Evolutionary conservation across 1,140 invertebrate species (phyloP), one percentile per base, ranked within the genome.

Genomic region (Cotesia chilonis): DNA sequence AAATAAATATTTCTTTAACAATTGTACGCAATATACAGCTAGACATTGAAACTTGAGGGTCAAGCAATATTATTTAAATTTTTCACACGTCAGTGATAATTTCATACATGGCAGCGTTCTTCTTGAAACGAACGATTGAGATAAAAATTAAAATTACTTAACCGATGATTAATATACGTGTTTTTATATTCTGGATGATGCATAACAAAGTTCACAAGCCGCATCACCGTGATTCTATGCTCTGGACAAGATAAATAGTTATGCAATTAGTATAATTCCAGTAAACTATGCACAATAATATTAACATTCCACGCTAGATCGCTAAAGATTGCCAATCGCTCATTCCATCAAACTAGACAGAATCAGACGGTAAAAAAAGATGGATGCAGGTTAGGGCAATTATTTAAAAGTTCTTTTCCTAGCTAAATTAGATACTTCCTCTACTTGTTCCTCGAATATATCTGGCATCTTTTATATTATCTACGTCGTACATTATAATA

Each of bases 241-340:
- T 51, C 47, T 36, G 54, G 35, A 20, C 63, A 36, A 65, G 35
- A 41, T 65, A 38, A 47, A 37, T 70, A 60, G 60, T 71, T 71
- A 61, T 60, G 47, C 35, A 71, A 71, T n/a, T 28, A 52, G 57
- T 60, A 38, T 71, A 64, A 65, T 71, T 71, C 28, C 47, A 35
- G 60, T 59, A 63, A 65, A 64, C 52, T 52, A 71, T 65, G 5
- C 41, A 51, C 60, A 63, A 64, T 37, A 64, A 47, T 47, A 60
- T 71, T 51, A 71, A 63, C 69, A 71, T 71, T 71, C 69, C 69
- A 64, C 59, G 51, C 28, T 71, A 64, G 17, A 47, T 63, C 41
- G 54, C n/a, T 65, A 65, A 41, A n/a, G 10, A 65, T 65, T 38
- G 37, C 41, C 41, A 47, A 47, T 47, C 41, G 5, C 10, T 47